Percentiles rank a stretch among this genome's conserved stretches.
phyloP scores from a whole-genome alignment of 2,888 invertebrate genomes.

The Caenorhabditis becei region DNA sequence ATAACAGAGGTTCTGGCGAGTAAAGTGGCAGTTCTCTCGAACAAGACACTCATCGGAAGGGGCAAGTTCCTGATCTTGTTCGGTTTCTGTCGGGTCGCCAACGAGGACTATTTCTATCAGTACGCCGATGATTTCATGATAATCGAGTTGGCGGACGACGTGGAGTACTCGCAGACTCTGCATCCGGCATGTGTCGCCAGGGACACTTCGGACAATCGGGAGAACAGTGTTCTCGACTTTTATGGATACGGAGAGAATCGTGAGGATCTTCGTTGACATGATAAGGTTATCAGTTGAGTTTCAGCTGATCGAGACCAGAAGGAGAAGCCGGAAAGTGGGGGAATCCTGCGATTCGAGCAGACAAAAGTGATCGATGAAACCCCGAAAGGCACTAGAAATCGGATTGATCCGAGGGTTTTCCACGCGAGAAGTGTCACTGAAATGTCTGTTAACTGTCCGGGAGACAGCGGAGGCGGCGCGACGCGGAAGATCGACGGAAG shows the following conservation, averaged over 20 bases:
- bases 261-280: background rate
- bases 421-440: conserved; percentile 9
- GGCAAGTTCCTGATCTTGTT: background rate
- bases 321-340: background rate
- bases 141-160: background rate
- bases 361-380: background rate
- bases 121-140: conserved; percentile 8
- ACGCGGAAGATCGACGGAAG: conserved; percentile 7
- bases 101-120: conserved; percentile 1
- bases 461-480: conserved; percentile 26
- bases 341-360: background rate
- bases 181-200: conserved; percentile 8
- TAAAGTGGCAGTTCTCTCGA: background rate
- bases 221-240: conserved; percentile 14
- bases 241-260: conserved; percentile 22
- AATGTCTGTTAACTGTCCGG: background rate
- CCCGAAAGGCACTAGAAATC: background rate
- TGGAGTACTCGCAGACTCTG: background rate
- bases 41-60: background rate
- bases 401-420: conserved; percentile 13
- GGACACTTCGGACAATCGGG: conserved; percentile 1
- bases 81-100: conserved; percentile 4
- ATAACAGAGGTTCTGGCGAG: conserved; percentile 1
- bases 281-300: background rate
- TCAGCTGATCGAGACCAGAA: background rate